Evolutionary conservation across 2,888 invertebrate species (phyloP), one percentile per base, ranked within the genome.

Genomic region (Pseudococcus viburni): DNA sequence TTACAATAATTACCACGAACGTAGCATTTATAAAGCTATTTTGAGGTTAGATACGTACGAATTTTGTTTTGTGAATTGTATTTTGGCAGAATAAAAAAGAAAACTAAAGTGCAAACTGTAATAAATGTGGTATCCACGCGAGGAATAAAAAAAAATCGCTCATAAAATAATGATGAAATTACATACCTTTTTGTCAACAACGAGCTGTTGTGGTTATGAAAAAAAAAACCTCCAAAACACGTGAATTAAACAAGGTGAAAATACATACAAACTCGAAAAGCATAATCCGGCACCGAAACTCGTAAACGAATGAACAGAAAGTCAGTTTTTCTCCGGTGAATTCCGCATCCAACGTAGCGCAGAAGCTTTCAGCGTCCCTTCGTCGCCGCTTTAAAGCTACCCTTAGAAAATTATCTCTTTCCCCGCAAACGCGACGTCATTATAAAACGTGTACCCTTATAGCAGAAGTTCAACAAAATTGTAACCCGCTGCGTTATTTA

Each of bases 341-440:
- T 80, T 80, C 26, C 87, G 77, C 87, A 87, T 87, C 77, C 87
- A 19, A 87, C 87, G 87, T 87, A 80, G 87, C 87, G 87, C 87
- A 87, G 87, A 87, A 87, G 80, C 87, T 87, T 87, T 87, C 51
- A 33, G 80, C 87, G 87, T 83, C 80, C 87, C 77, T 51, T 22
- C 80, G 87, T 87, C 87, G 87, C 87, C 77, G 46, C 83, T 87
- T 51, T 17, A 26, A 87, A 87, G 26, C 83, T 87, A 51, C 77
- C 87, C 80, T 77, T 87, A 51, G 87, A 87, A 87, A 87, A 87
- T 87, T 87, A 87, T 87, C 87, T 87, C 26, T 87, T 77, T 87
- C 55, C 48, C 55, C 86, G 86, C 64, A 64, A 86, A 86, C 86
- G 55, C 86, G 68, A 42, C 86, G 86, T 86, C 86, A 86, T 86